Evolutionary conservation across 2,113 vertebrate genomes (phyloP), one percentile per base, ranked within the genome.

Genomic region (Fulmarus glacialis): DNA sequence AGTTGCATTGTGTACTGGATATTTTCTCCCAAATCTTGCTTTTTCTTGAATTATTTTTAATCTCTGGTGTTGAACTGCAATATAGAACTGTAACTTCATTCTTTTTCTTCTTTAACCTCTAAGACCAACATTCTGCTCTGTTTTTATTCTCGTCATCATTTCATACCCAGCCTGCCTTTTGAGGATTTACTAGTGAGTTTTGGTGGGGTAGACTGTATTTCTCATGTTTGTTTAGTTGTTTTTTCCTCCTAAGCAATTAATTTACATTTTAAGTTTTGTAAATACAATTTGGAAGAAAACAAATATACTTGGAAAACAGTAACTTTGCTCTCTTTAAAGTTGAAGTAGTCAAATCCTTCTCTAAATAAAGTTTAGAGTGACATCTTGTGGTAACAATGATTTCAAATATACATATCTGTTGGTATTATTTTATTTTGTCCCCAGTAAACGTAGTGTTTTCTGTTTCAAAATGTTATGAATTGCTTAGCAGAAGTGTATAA

Each of bases 301-400:
- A 78, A 62, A 67, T 43, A 47, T 4, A n/a, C 15, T 82, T 42
- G 3, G 8, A 42, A 63, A 94, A 72, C 80, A 59, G 30, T 85
- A 36, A 52, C n/a, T 91, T 82, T 72, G 43, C 48, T 23, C 16
- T 17, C 38, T 62, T 15, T 64, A 24, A 86, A 82, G 74, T 32
- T 87, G 24, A 55, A 67, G n/a, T 48, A 70, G n/a, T n/a, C n/a
- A 32, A 91, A 48, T 26, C 1, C 34, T 81, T 73, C 53, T 84
- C 52, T 91, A 91, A 90, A n/a, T 87, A 90, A 96, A 95, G 97
- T 96, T 96, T 97, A 98, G 92, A 94, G 98, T 98, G 98, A 98
- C 98, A 98, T 98, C 98, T 98, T 98, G 98, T 98, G 98, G 98
- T 93, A 89, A 86, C n/a, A 82, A 22, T 85, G 60, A 87, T 89